Evolutionary conservation across 2,113 vertebrate genomes (phyloP).

Genomic region (Nycticorax nycticorax): DNA sequence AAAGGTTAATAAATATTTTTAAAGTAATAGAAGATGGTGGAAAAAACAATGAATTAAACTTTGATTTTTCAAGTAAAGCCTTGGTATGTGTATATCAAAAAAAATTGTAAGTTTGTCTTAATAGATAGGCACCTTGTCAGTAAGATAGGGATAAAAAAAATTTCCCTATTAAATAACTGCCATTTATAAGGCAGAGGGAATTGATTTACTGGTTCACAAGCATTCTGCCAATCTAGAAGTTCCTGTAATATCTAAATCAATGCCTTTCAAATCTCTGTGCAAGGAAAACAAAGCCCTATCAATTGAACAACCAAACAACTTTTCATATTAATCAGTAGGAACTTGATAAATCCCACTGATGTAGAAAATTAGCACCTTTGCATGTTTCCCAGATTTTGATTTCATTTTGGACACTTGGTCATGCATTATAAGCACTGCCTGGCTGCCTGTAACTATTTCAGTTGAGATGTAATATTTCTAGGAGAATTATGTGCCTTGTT

Average conservation of each 20-base stretch:
- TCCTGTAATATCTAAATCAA: conserved; percentile 74
- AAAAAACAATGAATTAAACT: conserved; percentile 47
- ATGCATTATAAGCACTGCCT: conserved; percentile 74
- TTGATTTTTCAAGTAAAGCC: conserved; percentile 20
- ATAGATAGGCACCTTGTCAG: conserved; percentile 26
- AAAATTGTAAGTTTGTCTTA: conserved; percentile 20
- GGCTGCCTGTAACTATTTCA: conserved; percentile 71
- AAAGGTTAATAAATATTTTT: conserved; percentile 38
- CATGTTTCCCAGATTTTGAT: conserved; percentile 75
- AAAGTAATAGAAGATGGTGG: conserved; percentile 11
- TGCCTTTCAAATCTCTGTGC: conserved; percentile 70
- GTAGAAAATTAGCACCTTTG: conserved; percentile 80
- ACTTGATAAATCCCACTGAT: conserved; percentile 78
- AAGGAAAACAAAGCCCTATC: conserved; percentile 73
- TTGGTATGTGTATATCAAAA: background rate
- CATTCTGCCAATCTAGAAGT: conserved; percentile 54
- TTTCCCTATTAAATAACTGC: conserved; percentile 21
- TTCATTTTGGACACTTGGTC: conserved; percentile 74
- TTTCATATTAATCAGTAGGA: conserved; percentile 76
- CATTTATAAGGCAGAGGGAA: conserved; percentile 51
- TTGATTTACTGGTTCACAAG: conserved; percentile 68
- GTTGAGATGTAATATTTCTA: conserved; percentile 78
- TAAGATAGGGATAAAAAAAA: conserved; percentile 24
- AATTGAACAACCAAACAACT: conserved; percentile 70
- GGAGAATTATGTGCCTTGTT: conserved; percentile 78